A percentile compares a stretch with the other conserved stretches of the same genome.
phyloP scores from a whole-genome alignment of 2,888 invertebrate species.

The Onthophagus sagittarius region DNA sequence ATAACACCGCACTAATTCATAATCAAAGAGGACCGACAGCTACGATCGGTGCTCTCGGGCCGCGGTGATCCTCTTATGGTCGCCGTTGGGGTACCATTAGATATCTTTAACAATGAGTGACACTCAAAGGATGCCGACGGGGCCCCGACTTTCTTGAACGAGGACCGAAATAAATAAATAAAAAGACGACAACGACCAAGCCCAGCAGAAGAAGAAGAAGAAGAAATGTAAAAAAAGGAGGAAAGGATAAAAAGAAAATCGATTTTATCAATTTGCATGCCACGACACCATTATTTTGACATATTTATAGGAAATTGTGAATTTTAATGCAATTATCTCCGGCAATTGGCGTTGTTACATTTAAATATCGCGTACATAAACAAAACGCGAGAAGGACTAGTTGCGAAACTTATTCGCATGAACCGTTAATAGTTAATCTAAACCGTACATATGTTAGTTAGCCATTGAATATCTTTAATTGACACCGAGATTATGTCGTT shows the following conservation, averaged over 20 bases:
- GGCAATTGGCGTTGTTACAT: background rate
- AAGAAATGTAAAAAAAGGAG: background rate
- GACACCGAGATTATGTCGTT: background rate
- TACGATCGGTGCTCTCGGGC: background rate
- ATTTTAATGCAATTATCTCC: background rate
- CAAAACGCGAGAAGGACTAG: background rate
- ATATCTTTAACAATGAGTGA: slow-evolving; percentile 33
- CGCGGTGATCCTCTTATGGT: slow-evolving; percentile 20
- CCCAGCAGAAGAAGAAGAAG: background rate
- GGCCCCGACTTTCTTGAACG: slow-evolving; percentile 12
- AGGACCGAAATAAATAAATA: slow-evolving; percentile 17
- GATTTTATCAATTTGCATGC: background rate
- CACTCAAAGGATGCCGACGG: slow-evolving; percentile 30
- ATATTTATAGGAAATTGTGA: background rate
- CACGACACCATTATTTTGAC: background rate
- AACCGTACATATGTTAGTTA: background rate
- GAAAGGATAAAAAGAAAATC: background rate
- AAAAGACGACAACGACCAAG: slow-evolving; percentile 1
- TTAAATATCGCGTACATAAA: background rate
- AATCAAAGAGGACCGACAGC: background rate
- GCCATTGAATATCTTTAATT: background rate
- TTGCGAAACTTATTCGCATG: background rate
- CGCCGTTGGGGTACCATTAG: slow-evolving; percentile 21
- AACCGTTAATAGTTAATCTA: background rate
- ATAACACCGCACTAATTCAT: background rate